Evolutionary conservation across 1,140 invertebrate species (phyloP).

Genomic region (Parapsyche elsis): DNA sequence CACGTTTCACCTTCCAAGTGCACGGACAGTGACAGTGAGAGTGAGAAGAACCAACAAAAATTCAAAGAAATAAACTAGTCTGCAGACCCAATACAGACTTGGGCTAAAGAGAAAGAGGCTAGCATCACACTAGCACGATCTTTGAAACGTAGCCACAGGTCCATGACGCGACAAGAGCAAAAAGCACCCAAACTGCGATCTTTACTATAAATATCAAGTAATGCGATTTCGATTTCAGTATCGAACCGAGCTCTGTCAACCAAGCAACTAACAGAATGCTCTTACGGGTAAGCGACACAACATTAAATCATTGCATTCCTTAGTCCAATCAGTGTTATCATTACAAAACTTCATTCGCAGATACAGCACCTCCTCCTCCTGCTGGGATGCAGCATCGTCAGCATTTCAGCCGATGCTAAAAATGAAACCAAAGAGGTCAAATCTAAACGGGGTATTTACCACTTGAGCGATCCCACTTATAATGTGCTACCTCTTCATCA

Average conservation of each 20-base stretch:
- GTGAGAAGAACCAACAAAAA: constrained; percentile 52
- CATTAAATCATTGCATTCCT: not conserved
- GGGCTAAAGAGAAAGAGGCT: constrained; percentile 40
- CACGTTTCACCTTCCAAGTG: constrained; percentile 28
- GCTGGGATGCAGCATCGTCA: constrained; percentile 14
- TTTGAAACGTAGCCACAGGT: constrained; percentile 40
- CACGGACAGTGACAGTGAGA: constrained; percentile 44
- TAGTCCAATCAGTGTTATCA: not conserved
- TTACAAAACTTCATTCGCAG: constrained; percentile 33
- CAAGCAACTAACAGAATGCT: constrained; percentile 43
- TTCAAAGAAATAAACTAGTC: constrained; percentile 13
- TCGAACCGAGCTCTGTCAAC: constrained; percentile 41
- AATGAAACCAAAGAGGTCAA: constrained; percentile 45
- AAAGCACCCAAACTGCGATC: constrained; percentile 37
- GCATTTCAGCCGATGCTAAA: constrained; percentile 33
- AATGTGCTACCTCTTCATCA: constrained; percentile 46
- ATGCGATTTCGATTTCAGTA: constrained; percentile 50
- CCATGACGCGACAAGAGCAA: constrained; percentile 46
- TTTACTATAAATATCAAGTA: constrained; percentile 53
- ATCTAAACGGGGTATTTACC: constrained; percentile 47
- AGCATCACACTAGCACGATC: constrained; percentile 7
- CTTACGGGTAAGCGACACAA: constrained; percentile 42
- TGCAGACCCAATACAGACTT: not conserved
- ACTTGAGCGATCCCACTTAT: constrained; percentile 48
- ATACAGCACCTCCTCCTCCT: constrained; percentile 32